Conservation (phyloP, 2,113 vertebrate genomes). For the Oncorhynchus keta region DNA sequence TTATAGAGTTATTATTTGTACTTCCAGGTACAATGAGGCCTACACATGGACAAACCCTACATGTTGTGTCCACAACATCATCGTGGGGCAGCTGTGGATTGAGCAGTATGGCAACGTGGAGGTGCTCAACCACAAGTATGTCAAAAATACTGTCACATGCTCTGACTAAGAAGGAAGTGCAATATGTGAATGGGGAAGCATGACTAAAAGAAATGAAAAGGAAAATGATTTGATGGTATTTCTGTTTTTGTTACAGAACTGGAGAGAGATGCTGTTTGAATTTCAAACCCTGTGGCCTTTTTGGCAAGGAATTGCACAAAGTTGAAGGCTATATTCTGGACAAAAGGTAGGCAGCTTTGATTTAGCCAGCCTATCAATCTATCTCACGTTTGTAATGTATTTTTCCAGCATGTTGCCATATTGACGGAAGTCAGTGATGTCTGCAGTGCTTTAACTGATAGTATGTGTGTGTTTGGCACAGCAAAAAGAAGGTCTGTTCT, state of each 20-base stretch:
- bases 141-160: neutral
- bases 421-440: neutral
- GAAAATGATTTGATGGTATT: conserved; percentile 10
- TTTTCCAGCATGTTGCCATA: neutral
- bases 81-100: conserved; percentile 98
- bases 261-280: conserved; percentile 91
- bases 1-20: neutral
- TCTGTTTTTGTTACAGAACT: conserved; percentile 77
- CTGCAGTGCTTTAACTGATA: neutral
- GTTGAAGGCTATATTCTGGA: conserved; percentile 97
- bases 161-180: conserved; percentile 3
- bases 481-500: conserved; percentile 91
- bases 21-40: conserved; percentile 85
- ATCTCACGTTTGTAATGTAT: neutral
- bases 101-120: conserved; percentile 96
- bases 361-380: neutral
- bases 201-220: conserved; percentile 1
- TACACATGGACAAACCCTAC: conserved; percentile 98
- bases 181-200: conserved; percentile 18
- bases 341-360: conserved; percentile 81
- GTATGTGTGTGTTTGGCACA: conserved; percentile 50
- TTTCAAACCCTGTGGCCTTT: conserved; percentile 97
- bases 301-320: conserved; percentile 97
- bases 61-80: conserved; percentile 98
- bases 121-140: conserved; percentile 93